Evolutionary conservation across 1,140 invertebrate genomes (phyloP).

Genomic region (Geopemphigus sp.): DNA sequence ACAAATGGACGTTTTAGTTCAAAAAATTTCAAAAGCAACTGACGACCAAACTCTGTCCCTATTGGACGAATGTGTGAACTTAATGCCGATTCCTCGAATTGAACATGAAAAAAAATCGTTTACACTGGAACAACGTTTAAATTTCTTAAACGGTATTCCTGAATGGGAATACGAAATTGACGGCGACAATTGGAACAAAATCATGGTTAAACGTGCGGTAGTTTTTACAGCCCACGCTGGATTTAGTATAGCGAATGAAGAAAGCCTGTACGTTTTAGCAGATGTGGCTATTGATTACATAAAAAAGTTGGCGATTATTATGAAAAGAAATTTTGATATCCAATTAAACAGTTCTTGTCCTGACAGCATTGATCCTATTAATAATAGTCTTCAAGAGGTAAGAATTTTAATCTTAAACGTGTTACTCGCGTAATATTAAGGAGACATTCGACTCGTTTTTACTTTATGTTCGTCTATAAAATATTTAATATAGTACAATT

Average conservation of each 20-base stretch:
- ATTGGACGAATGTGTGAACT: conserved; percentile 15
- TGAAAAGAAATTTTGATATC: conserved; percentile 42
- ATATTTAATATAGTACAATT: too few relatives aligned
- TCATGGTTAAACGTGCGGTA: conserved; percentile 26
- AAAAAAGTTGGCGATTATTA: conserved; percentile 21
- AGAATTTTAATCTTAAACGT: not conserved
- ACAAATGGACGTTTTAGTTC: conserved; percentile 7
- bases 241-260: conserved; percentile 33
- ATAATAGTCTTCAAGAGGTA: conserved; percentile 27
- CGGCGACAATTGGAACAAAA: conserved; percentile 15
- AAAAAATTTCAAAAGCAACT: not conserved
- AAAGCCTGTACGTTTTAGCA: conserved; percentile 30
- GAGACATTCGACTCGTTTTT: not conserved
- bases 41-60: not conserved
- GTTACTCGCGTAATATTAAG: not conserved
- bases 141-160: not conserved
- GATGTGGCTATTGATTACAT: conserved; percentile 18
- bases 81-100: conserved; percentile 24
- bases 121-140: not conserved
- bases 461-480: not conserved
- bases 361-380: not conserved
- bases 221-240: conserved; percentile 33
- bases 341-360: not conserved
- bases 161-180: conserved; percentile 29
- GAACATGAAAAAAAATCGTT: not conserved